Evolutionary conservation across 2,113 vertebrate species (phyloP).

Genomic region (Seriola quinqueradiata): DNA sequence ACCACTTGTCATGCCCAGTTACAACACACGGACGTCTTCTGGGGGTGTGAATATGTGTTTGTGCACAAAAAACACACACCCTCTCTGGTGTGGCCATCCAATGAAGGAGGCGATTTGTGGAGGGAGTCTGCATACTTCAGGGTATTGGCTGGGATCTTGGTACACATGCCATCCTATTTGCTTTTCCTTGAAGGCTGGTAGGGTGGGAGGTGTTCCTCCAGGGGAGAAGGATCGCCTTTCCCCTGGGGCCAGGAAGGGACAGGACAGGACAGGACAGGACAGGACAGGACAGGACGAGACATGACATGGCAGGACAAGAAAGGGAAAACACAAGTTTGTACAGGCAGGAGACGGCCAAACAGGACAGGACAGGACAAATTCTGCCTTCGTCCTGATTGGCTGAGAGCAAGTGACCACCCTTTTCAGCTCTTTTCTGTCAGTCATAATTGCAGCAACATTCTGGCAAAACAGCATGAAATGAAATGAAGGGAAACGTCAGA

Average conservation of each 20-base stretch:
- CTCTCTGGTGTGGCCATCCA: constrained; percentile 28
- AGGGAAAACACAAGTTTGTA: constrained; percentile 11
- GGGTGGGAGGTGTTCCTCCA: constrained; percentile 11
- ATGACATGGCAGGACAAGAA: constrained; percentile 13
- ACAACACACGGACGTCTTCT: constrained; percentile 40
- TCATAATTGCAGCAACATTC: constrained; percentile 10
- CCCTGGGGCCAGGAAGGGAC: constrained; percentile 10
- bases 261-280: constrained; percentile 11
- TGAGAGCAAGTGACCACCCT: constrained; percentile 11
- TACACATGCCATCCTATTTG: constrained; percentile 30
- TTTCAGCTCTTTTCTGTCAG: constrained; percentile 12
- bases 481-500: constrained; percentile 23
- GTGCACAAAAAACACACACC: constrained; percentile 29
- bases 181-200: constrained; percentile 33
- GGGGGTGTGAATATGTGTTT: constrained; percentile 32
- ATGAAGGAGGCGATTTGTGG: constrained; percentile 3
- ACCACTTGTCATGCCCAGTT: constrained; percentile 56
- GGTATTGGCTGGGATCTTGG: constrained; percentile 38
- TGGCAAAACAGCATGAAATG: constrained; percentile 12
- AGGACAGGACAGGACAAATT: constrained; percentile 8
- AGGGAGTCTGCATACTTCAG: constrained; percentile 46
- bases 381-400: constrained; percentile 6
- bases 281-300: constrained; percentile 12
- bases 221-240: constrained; percentile 35
- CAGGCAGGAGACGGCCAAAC: constrained; percentile 13